Percentiles rank a stretch among this genome's conserved stretches.
These are phyloP conservation scores for Cataglyphis altisquamis DNA, from an alignment of 2,888 invertebrate species.

Conservation along the genomic window DNA sequence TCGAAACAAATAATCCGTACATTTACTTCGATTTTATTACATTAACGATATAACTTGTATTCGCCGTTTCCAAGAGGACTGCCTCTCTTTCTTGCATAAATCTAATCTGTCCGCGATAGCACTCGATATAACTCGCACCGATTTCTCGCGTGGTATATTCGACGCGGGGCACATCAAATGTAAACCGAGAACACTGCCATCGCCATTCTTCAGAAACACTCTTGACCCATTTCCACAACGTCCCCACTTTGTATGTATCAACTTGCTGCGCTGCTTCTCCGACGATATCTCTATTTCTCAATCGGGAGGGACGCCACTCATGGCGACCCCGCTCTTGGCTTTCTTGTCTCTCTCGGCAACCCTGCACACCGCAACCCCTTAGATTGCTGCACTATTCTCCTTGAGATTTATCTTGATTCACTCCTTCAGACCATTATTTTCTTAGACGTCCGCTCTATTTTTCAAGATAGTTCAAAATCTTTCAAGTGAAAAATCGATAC, in stretches of 20 bases:
- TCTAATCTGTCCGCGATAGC: constrained; percentile 12
- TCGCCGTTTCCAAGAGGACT: too few species aligned
- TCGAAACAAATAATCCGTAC: not conserved
- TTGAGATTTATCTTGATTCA: constrained; percentile 43
- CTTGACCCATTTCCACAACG: constrained; percentile 73
- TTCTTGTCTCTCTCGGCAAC: constrained; percentile 23
- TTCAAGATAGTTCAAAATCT: constrained; percentile 2
- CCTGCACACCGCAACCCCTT: constrained; percentile 4
- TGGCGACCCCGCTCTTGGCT: constrained; percentile 31
- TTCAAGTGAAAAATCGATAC: constrained; percentile 41
- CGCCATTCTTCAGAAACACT: constrained; percentile 55
- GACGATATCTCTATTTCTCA: constrained; percentile 62
- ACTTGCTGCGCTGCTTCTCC: constrained; percentile 65
- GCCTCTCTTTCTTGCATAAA: not conserved
- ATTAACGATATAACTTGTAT: not conserved
- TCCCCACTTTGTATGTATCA: constrained; percentile 69
- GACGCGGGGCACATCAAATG: constrained; percentile 30
- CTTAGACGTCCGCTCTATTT: constrained; percentile 13
- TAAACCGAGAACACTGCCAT: constrained; percentile 67
- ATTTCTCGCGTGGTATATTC: constrained; percentile 29
- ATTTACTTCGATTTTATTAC: not conserved
- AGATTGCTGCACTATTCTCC: not conserved
- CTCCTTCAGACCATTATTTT: not conserved
- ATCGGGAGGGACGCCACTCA: constrained; percentile 58
- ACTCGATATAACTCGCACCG: not conserved